Evolutionary conservation across 1,140 invertebrate genomes (phyloP).

Genomic region (Cotesia vestalis): DNA sequence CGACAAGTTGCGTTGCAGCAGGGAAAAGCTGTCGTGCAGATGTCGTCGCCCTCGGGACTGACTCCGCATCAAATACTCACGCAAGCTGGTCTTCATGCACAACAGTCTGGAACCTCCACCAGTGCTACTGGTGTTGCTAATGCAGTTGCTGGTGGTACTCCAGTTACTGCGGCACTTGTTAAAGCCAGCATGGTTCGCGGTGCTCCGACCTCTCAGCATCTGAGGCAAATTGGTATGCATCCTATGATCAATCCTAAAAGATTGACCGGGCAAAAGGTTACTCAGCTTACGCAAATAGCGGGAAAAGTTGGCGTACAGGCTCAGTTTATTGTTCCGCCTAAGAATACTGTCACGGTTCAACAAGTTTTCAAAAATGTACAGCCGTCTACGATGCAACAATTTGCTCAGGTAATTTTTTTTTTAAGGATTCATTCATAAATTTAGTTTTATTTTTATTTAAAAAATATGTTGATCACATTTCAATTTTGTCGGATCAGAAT

Average conservation of each 20-base stretch:
- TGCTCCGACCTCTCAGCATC: conserved; percentile 71
- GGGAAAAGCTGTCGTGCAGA: conserved; percentile 64
- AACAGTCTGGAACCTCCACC: conserved; percentile 62
- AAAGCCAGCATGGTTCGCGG: conserved; percentile 68
- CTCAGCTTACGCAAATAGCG: conserved; percentile 68
- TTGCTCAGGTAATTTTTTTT: conserved; percentile 61
- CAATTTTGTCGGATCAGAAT: too few species aligned
- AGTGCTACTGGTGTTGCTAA: conserved; percentile 48
- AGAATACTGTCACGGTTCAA: conserved; percentile 74
- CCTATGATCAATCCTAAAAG: conserved; percentile 74
- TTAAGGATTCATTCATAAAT: background rate
- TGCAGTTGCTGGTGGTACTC: conserved; percentile 57
- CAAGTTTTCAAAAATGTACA: conserved; percentile 77
- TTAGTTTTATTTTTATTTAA: too few species aligned
- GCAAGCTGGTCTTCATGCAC: conserved; percentile 67
- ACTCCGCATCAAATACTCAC: conserved; percentile 69
- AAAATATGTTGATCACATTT: too few species aligned
- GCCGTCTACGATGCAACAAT: conserved; percentile 66
- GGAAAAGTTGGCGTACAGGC: conserved; percentile 67
- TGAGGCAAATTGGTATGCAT: conserved; percentile 75
- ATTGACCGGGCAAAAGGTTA: conserved; percentile 70
- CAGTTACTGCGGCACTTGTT: conserved; percentile 68
- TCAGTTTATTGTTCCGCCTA: conserved; percentile 74
- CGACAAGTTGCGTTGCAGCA: conserved; percentile 71
- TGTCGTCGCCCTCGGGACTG: conserved; percentile 58